These are phyloP conservation scores for Lamellibrachia columna DNA, from an alignment of 2,888 invertebrate genomes.

Conservation along the genomic window DNA sequence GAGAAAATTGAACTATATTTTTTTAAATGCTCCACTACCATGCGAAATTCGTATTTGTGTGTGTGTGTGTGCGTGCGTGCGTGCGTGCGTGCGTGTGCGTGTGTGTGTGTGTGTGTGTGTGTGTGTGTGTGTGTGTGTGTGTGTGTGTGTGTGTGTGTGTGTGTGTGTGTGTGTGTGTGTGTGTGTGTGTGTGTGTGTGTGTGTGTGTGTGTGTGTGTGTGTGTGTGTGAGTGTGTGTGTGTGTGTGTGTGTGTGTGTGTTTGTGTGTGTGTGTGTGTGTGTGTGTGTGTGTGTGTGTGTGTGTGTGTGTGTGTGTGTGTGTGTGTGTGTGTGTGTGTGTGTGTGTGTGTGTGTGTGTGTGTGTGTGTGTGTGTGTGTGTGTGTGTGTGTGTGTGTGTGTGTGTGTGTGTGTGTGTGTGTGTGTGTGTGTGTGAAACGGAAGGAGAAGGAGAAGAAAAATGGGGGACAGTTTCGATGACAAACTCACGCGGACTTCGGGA, in stretches of 20 bases:
- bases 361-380: background rate
- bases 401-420: background rate
- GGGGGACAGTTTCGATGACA: background rate
- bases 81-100: background rate
- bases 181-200: background rate
- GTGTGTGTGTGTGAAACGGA: background rate
- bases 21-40: background rate
- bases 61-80: too few species aligned
- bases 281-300: background rate
- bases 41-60: background rate
- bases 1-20: background rate
- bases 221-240: background rate
- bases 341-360: background rate
- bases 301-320: background rate
- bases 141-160: background rate
- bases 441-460: background rate
- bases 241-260: background rate
- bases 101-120: background rate
- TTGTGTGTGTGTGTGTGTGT: background rate
- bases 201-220: background rate
- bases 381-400: background rate
- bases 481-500: background rate
- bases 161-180: background rate
- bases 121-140: background rate
- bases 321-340: background rate